A percentile compares a stretch with the other conserved stretches of the same genome.
Evolutionary conservation across 1,140 invertebrate species (phyloP).

Genomic region (Octopus sinensis): DNA sequence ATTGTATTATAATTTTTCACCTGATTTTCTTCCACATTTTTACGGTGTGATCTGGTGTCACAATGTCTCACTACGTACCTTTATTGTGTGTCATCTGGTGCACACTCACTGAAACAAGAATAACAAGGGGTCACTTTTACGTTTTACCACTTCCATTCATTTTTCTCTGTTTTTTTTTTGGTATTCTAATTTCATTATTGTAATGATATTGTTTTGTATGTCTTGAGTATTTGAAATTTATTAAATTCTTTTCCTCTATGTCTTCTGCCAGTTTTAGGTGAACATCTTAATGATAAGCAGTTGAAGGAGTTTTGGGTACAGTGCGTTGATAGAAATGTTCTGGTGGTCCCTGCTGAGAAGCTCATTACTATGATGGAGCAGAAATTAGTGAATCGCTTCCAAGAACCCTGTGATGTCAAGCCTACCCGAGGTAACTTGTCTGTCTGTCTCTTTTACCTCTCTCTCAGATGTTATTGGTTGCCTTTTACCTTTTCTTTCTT

Average conservation of each 20-base stretch:
- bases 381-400: slow-evolving; percentile 47
- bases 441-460: not conserved
- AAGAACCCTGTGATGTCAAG: slow-evolving; percentile 41
- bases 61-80: too few relatives aligned
- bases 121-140: too few relatives aligned
- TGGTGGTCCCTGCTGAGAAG: slow-evolving; percentile 48
- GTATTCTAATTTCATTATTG: too few relatives aligned
- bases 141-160: too few relatives aligned
- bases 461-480: not conserved
- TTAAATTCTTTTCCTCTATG: not conserved
- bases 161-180: too few relatives aligned
- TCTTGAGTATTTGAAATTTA: too few relatives aligned
- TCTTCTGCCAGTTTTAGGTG: slow-evolving; percentile 41
- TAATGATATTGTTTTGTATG: too few relatives aligned
- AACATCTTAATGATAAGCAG: slow-evolving; percentile 42
- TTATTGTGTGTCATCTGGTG: too few relatives aligned
- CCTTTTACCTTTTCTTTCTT: not conserved
- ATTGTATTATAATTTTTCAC: too few relatives aligned
- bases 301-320: slow-evolving; percentile 54
- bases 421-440: slow-evolving; percentile 37
- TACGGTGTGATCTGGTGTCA: too few relatives aligned
- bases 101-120: too few relatives aligned
- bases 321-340: slow-evolving; percentile 45
- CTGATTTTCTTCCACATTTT: too few relatives aligned
- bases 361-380: slow-evolving; percentile 44